These are phyloP conservation scores for Callospermophilus lateralis DNA, from an alignment of 2,113 vertebrate genomes.

Conservation along the genomic window DNA sequence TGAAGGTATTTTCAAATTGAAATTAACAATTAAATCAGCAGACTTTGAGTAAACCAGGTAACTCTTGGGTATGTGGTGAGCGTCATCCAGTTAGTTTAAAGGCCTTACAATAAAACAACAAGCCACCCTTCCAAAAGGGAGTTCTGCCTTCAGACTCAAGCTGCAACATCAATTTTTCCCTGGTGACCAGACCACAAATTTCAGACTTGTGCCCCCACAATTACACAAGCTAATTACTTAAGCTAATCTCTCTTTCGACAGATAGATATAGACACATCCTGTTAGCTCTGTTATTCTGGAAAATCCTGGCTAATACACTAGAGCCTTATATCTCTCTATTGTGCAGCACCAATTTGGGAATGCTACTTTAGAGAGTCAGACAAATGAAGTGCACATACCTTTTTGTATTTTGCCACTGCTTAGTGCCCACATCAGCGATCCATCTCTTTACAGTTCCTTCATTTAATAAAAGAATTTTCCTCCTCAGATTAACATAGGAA, in stretches of 20 bases:
- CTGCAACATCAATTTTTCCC: neutral
- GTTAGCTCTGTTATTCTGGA: neutral
- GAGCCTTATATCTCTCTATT: neutral
- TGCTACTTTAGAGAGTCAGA: neutral
- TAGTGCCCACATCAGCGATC: conserved; percentile 69
- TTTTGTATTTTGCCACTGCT: conserved; percentile 75
- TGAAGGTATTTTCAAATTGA: neutral
- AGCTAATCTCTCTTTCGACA: neutral
- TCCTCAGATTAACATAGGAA: conserved; percentile 77
- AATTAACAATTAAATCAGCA: neutral
- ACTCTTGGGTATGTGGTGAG: neutral
- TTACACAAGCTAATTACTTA: neutral
- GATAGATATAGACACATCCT: neutral
- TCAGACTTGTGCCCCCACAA: neutral
- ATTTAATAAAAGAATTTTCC: conserved; percentile 69
- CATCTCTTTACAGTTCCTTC: conserved; percentile 67
- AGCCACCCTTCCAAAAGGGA: neutral
- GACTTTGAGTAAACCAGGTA: neutral
- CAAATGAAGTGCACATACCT: neutral
- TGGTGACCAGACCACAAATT: neutral
- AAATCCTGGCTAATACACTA: neutral
- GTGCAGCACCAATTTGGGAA: neutral
- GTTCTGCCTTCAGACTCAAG: neutral
- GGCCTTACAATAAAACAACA: neutral
- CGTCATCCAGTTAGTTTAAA: neutral